A percentile compares a stretch with the other conserved stretches of the same genome.
phyloP scores from a whole-genome alignment of 2,797 vertebrate species.

The Coreius guichenoti region DNA sequence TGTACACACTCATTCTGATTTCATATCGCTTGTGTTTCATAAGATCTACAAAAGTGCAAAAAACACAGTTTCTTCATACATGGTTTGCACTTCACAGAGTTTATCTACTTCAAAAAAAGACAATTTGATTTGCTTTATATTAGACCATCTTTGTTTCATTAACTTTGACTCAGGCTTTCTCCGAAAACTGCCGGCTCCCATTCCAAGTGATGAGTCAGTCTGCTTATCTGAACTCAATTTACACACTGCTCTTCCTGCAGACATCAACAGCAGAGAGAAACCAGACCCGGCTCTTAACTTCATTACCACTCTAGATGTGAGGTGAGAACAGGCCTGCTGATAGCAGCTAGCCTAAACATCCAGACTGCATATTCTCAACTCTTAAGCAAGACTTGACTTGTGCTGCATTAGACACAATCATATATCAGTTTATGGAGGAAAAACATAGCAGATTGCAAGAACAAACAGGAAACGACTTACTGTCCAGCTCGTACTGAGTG shows the following conservation, averaged over 20 bases:
- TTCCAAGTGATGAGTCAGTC: constrained; percentile 1
- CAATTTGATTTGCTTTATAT: neutral
- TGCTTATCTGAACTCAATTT: constrained; percentile 27
- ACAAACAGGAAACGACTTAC: constrained; percentile 58
- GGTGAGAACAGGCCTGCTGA: constrained; percentile 10
- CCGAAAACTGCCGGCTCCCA: neutral
- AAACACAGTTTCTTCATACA: constrained; percentile 37
- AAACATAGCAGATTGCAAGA: neutral
- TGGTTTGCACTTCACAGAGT: neutral
- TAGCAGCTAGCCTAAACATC: constrained; percentile 27
- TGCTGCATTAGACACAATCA: neutral
- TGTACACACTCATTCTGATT: constrained; percentile 94
- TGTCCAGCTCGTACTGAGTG: constrained; percentile 85
- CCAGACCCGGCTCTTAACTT: constrained; percentile 17
- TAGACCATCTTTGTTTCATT: neutral
- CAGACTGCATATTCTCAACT: neutral
- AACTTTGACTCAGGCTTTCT: neutral
- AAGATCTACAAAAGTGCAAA: constrained; percentile 79
- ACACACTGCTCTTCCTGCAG: constrained; percentile 24
- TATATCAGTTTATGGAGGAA: neutral
- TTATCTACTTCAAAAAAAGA: neutral
- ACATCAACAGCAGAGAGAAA: neutral
- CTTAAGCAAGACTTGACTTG: neutral
- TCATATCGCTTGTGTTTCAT: constrained; percentile 95
- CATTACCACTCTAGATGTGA: constrained; percentile 11